A percentile compares a stretch with the other conserved stretches of the same genome.
Evolutionary conservation across 2,888 invertebrate species (phyloP).

Genomic region (Nymphalis c-album): DNA sequence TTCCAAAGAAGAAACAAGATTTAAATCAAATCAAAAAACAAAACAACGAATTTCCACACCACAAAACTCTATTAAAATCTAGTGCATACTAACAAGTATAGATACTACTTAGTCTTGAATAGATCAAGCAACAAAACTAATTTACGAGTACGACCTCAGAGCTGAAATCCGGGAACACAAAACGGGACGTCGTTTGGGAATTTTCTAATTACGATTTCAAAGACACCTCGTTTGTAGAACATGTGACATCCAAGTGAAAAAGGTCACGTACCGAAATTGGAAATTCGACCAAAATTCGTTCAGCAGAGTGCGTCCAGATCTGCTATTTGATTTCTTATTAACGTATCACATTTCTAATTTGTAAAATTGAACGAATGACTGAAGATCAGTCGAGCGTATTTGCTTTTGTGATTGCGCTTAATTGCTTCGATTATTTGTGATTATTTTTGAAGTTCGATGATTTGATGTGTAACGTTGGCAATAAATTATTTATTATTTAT

Average conservation of each 20-base stretch:
- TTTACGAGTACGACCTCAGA: slow-evolving; percentile 56
- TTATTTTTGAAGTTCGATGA: background rate
- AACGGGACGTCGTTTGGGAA: slow-evolving; percentile 73
- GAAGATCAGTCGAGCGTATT: slow-evolving; percentile 9
- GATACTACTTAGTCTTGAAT: slow-evolving; percentile 31
- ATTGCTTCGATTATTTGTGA: background rate
- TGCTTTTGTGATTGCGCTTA: slow-evolving; percentile 1
- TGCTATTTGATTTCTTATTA: slow-evolving; percentile 65
- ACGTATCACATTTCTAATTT: slow-evolving; percentile 62
- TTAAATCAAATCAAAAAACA: background rate
- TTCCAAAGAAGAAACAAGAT: too few species aligned
- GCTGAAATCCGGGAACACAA: slow-evolving; percentile 59
- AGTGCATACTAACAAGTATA: slow-evolving; percentile 22
- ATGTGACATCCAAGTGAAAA: slow-evolving; percentile 76
- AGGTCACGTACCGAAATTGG: slow-evolving; percentile 79
- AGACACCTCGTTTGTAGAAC: slow-evolving; percentile 79
- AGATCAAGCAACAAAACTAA: slow-evolving; percentile 66
- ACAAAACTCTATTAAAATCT: slow-evolving; percentile 22
- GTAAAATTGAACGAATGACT: slow-evolving; percentile 31
- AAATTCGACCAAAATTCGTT: slow-evolving; percentile 50
- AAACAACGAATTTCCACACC: background rate
- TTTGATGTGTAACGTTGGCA: too few species aligned
- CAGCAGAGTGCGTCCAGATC: slow-evolving; percentile 46
- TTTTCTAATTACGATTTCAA: slow-evolving; percentile 82
- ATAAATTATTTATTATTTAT: too few species aligned